A percentile compares a stretch with the other conserved stretches of the same genome.
Conservation (phyloP, 2,797 vertebrate genomes). For the Gymnothorax javanicus region DNA sequence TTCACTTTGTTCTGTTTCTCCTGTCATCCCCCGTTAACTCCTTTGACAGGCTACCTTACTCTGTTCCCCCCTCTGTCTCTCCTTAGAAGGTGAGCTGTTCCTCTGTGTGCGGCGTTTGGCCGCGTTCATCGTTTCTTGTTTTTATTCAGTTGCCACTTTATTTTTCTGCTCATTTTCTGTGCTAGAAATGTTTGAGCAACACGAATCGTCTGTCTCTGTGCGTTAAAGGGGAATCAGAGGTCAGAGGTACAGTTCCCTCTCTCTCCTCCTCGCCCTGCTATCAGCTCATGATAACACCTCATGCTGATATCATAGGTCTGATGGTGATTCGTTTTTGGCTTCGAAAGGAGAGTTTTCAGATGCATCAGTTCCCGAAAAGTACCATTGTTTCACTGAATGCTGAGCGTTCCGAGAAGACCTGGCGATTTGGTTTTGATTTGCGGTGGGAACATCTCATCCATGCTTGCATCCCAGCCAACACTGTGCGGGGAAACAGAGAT, state of each 20-base stretch:
- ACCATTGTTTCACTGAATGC: conserved; percentile 40
- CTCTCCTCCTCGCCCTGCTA: conserved; percentile 47
- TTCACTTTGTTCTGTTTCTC: background rate
- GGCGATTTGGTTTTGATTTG: conserved; percentile 40
- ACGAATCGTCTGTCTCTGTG: no score
- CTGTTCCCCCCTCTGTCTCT: conserved; percentile 58
- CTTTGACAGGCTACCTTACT: background rate
- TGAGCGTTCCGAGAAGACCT: conserved; percentile 27
- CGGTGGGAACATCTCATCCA: conserved; percentile 27
- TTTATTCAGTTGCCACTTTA: no score
- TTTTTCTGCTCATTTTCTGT: no score
- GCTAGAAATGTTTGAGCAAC: no score
- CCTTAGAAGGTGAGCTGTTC: background rate
- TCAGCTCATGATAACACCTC: conserved; percentile 67
- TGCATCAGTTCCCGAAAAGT: conserved; percentile 69
- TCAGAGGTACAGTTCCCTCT: conserved; percentile 31
- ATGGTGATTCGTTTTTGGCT: conserved; percentile 74
- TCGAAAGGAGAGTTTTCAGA: conserved; percentile 75
- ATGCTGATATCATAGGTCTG: conserved; percentile 74
- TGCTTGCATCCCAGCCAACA: background rate
- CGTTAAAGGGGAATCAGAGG: no score
- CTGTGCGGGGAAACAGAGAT: background rate
- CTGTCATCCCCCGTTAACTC: background rate
- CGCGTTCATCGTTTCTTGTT: no score
- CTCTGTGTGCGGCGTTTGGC: no score